phyloP scores from a whole-genome alignment of 1,140 invertebrate genomes.

The Apis dorsata region DNA sequence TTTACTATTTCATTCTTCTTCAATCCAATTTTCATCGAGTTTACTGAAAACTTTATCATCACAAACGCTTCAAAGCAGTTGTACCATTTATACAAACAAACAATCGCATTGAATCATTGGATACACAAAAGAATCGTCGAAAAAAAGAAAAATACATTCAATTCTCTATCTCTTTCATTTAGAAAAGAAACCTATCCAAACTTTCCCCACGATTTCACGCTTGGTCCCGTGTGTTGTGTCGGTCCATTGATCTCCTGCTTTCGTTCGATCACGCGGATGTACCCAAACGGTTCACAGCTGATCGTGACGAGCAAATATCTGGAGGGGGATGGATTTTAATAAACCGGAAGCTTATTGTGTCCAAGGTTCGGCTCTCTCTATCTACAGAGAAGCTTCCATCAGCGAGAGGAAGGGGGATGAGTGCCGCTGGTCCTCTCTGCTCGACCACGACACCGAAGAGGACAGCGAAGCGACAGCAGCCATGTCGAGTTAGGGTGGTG shows the following conservation, averaged over 20 bases:
- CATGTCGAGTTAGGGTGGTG: background rate
- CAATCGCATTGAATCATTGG: no score
- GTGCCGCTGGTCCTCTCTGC: conserved; percentile 11
- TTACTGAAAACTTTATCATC: no score
- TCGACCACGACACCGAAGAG: conserved; percentile 48
- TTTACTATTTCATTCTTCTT: background rate
- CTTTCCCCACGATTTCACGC: background rate
- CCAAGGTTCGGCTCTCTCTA: conserved; percentile 34
- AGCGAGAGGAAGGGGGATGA: conserved; percentile 35
- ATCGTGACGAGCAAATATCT: conserved; percentile 38
- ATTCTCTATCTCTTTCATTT: no score
- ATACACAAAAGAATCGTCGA: no score
- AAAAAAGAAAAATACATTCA: no score
- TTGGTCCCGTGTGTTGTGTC: background rate
- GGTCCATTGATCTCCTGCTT: background rate
- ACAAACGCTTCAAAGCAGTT: no score
- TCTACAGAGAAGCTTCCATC: conserved; percentile 2
- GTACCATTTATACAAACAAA: no score
- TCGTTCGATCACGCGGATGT: conserved; percentile 28
- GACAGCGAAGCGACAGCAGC: conserved; percentile 27
- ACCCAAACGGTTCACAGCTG: conserved; percentile 24
- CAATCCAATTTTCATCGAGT: no score
- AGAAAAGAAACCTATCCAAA: background rate
- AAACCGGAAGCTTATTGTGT: conserved; percentile 68
- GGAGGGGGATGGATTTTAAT: conserved; percentile 59